Base-by-base conservation (phyloP, 2,113 vertebrate species). In the Myrmecophaga tridactyla region DNA sequence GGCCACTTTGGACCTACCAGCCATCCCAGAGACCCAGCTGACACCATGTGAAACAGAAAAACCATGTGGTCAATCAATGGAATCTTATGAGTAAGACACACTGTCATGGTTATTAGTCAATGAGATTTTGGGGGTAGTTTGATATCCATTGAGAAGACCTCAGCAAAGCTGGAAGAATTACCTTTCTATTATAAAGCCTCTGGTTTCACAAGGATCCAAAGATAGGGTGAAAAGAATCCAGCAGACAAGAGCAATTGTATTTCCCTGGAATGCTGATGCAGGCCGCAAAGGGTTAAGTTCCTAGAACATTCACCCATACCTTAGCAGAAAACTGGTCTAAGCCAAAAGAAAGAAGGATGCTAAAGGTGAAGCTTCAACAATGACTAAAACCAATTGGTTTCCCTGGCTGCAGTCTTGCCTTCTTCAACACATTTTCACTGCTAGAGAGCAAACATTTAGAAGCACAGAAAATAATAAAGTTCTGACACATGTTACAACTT, bases 181-280 rank as follows among this genome's bases (percentile, higher is more conserved):
- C 95, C 86, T 93, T 39, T 34, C 60, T 94, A 95, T 31, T 31
- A 36, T 21, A 51, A 73, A 43, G 31, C 31, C 25, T 21, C 63
- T 3, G 60, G 34, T n/a, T 39, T 21, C 12, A 51, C 72, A 39
- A 36, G 23, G 14, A 6, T 70, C 76, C 75, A 70, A 9, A 14
- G 3, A 1, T 2, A 4, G 25, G 76, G 29, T 0, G 34, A 65
- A 63, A n/a, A 29, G 63, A 88, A 96, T 18, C 86, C 94, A 29
- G 90, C 18, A 92, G 67, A 39, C 96, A 96, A 27, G 39, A 80
- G 21, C 97, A 97, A 27, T 0, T 25, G 36, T 94, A 96, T 12
- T 14, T 25, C 46, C 97, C 97, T 0, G 3, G 34, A 29, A 11
- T 23, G 53, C 95, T 96, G 63, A 8, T 51, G n/a, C 96, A 97